Evolutionary conservation across 2,888 invertebrate species (phyloP).

Genomic region (Drosophila subsilvestris): DNA sequence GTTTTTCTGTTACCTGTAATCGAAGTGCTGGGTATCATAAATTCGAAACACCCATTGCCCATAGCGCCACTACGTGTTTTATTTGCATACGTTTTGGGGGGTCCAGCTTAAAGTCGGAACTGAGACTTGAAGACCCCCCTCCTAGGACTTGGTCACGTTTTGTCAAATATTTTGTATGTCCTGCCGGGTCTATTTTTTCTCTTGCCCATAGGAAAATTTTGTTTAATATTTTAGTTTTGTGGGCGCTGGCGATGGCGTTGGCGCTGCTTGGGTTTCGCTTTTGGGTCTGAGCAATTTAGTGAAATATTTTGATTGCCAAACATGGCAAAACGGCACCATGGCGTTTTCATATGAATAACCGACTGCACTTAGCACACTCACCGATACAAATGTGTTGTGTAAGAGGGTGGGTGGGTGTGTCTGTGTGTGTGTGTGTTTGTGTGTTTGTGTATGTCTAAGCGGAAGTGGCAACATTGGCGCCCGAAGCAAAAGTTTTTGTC

Average conservation of each 20-base stretch:
- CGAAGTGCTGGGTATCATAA: background rate
- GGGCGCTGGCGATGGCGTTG: constrained; percentile 15
- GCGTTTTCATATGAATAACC: constrained; percentile 79
- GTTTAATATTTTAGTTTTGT: constrained; percentile 65
- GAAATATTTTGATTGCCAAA: constrained; percentile 80
- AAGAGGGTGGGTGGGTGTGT: background rate
- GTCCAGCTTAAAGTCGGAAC: constrained; percentile 15
- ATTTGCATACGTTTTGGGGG: constrained; percentile 14
- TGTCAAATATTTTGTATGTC: constrained; percentile 49
- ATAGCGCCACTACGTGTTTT: constrained; percentile 3
- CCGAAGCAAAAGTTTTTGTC: constrained; percentile 79
- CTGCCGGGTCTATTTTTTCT: background rate
- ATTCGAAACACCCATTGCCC: background rate
- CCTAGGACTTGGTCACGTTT: constrained; percentile 71
- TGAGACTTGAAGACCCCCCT: background rate
- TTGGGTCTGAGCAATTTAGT: constrained; percentile 70
- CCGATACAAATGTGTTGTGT: constrained; percentile 8
- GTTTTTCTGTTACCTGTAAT: no score
- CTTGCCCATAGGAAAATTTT: constrained; percentile 50
- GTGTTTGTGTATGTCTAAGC: constrained; percentile 56
- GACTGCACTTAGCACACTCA: constrained; percentile 71
- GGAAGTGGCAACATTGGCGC: constrained; percentile 81
- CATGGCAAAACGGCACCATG: constrained; percentile 50
- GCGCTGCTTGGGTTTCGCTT: constrained; percentile 52
- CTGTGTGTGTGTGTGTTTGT: constrained; percentile 22